Evolutionary conservation across 2,113 vertebrate species (phyloP).

Genomic region (Amblyornis subalaris): DNA sequence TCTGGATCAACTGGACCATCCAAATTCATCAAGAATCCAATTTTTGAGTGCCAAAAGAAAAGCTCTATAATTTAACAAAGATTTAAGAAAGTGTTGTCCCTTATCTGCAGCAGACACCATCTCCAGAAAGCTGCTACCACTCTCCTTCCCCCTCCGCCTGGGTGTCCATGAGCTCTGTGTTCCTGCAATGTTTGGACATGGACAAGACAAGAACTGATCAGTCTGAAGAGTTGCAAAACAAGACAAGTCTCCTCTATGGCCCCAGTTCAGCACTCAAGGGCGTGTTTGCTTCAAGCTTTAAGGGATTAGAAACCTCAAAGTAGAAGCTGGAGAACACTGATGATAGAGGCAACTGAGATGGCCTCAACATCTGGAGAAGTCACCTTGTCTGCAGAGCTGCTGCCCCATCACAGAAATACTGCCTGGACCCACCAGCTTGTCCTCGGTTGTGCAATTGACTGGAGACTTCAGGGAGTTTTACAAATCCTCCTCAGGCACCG

Average conservation of each 20-base stretch:
- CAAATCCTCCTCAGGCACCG: accelerated
- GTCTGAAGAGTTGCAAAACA: background rate
- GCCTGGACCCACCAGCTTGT: background rate
- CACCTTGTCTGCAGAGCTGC: background rate
- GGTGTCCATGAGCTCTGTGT: background rate
- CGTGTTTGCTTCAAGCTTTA: background rate
- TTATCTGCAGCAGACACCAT: background rate
- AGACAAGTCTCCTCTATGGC: background rate
- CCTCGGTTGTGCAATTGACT: no score
- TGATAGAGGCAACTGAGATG: background rate
- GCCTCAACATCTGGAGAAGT: background rate
- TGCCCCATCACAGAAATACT: background rate
- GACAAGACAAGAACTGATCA: background rate
- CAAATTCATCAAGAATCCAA: background rate
- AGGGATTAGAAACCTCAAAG: background rate
- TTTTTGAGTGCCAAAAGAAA: background rate
- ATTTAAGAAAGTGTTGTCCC: background rate
- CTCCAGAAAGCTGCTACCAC: background rate
- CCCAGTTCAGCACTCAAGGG: background rate
- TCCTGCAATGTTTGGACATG: background rate
- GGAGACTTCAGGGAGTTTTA: background rate
- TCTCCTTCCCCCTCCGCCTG: background rate
- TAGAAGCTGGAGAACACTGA: background rate
- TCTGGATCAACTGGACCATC: background rate
- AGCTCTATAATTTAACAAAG: background rate